Evolutionary conservation across 2,113 vertebrate genomes (phyloP).

Genomic region (Chaetura pelagica): DNA sequence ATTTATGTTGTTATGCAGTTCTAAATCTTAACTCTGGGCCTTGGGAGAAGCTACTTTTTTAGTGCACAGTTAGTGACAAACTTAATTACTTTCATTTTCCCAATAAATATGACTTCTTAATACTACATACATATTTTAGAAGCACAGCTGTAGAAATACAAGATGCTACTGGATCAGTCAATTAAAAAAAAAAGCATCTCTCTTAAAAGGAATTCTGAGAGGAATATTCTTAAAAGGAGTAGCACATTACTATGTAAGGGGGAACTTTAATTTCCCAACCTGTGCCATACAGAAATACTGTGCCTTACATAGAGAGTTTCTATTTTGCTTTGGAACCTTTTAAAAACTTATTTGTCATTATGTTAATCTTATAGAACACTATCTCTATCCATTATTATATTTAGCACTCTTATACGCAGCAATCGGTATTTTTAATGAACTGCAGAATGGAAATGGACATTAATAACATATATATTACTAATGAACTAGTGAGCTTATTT

Average conservation of each 20-base stretch:
- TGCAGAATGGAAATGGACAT: not conserved
- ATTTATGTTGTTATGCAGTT: not conserved
- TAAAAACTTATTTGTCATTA: not conserved
- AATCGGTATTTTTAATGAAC: not conserved
- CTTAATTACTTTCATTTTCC: not conserved
- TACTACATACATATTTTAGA: not conserved
- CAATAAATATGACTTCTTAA: not conserved
- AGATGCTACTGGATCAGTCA: not conserved
- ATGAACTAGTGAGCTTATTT: not conserved
- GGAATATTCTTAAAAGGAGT: not conserved
- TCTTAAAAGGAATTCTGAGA: not conserved
- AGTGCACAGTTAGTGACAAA: not conserved
- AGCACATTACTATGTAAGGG: not conserved
- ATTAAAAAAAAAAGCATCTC: too few relatives aligned
- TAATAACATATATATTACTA: not conserved
- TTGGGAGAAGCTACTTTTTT: not conserved
- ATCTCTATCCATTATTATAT: not conserved
- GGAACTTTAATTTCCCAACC: not conserved
- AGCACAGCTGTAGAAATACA: not conserved
- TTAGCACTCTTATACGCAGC: accelerated
- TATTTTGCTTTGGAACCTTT: not conserved
- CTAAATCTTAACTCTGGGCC: not conserved
- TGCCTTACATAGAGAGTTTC: not conserved
- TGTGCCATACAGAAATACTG: not conserved
- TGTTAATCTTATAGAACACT: not conserved